phyloP scores from a whole-genome alignment of 1,140 invertebrate species.

The Camponotus pennsylvanicus region DNA sequence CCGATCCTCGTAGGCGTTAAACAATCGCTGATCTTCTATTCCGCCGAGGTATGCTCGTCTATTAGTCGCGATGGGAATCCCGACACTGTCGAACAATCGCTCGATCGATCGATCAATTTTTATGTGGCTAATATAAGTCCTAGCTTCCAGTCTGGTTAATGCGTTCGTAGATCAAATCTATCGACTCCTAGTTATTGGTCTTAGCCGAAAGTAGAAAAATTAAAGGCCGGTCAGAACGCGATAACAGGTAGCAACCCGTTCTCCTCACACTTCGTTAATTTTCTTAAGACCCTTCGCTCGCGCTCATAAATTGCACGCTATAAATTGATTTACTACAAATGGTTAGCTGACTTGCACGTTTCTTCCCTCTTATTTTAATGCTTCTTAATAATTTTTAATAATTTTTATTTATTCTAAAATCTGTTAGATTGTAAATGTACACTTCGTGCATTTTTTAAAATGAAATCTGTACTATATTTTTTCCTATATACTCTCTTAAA shows the following conservation, averaged over 20 bases:
- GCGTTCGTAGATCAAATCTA: conserved; percentile 49
- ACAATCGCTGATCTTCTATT: conserved; percentile 67
- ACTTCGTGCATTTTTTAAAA: background rate
- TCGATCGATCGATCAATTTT: conserved; percentile 65
- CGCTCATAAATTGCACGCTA: background rate
- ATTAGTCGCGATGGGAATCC: conserved; percentile 14
- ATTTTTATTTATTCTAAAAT: background rate
- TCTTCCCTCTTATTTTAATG: background rate
- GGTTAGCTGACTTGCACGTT: background rate
- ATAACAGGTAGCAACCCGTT: conserved; percentile 7
- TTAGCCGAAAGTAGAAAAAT: conserved; percentile 27
- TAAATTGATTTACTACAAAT: conserved; percentile 10
- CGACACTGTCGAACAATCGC: conserved; percentile 31
- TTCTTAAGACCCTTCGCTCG: background rate
- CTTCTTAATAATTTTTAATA: background rate
- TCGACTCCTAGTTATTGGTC: conserved; percentile 52
- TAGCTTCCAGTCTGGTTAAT: conserved; percentile 32
- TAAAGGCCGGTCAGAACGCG: conserved; percentile 11
- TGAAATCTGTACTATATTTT: background rate
- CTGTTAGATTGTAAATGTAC: background rate
- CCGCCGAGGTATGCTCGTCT: conserved; percentile 12
- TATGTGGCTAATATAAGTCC: conserved; percentile 4
- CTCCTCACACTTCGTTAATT: conserved; percentile 27
- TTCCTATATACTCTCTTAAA: background rate
- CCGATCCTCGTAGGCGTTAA: conserved; percentile 76